Evolutionary conservation across 2,113 vertebrate genomes (phyloP).

Genomic region (Loxodonta africana): DNA sequence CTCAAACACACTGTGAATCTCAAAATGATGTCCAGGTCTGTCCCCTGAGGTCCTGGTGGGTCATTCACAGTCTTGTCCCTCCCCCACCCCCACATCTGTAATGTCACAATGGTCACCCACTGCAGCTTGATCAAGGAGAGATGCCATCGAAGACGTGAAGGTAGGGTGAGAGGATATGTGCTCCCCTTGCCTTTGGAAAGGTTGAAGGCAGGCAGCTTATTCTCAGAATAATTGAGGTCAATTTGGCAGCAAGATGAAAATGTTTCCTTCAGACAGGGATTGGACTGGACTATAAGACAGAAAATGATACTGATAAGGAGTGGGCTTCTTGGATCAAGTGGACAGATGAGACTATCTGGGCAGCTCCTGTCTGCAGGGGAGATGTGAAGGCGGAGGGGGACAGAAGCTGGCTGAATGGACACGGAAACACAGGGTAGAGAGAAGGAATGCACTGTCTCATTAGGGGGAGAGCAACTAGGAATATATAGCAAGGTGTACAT

Average conservation of each 20-base stretch:
- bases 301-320: too few species aligned
- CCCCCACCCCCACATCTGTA: not conserved
- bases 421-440: too few species aligned
- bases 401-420: too few species aligned
- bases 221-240: not conserved
- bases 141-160: not conserved
- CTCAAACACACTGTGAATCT: fast-evolving
- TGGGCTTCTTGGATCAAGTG: too few species aligned
- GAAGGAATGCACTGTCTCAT: too few species aligned
- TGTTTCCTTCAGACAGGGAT: too few species aligned
- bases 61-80: fast-evolving
- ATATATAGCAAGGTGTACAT: too few species aligned
- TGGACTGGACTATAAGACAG: too few species aligned
- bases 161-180: fast-evolving
- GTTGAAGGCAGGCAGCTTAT: not conserved
- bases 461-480: too few species aligned
- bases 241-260: not conserved
- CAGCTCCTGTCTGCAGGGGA: too few species aligned
- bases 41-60: not conserved
- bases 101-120: conserved; percentile 19
- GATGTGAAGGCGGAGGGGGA: too few species aligned
- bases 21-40: not conserved
- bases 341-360: too few species aligned
- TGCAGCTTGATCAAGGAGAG: not conserved
- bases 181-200: not conserved